Conservation (phyloP, 1,140 invertebrate species). For the Cyclina sinensis region DNA sequence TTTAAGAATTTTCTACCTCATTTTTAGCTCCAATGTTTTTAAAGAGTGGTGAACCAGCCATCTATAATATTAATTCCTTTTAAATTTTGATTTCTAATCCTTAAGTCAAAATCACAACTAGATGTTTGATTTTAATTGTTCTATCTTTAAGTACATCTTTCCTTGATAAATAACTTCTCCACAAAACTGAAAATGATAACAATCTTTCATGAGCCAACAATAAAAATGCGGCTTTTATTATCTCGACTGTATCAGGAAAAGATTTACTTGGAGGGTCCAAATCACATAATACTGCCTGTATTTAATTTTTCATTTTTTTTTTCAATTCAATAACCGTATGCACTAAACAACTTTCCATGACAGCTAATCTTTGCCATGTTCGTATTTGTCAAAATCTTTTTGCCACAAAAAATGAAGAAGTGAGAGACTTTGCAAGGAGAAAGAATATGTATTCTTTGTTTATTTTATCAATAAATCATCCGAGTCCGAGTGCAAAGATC, state of each 20-base stretch:
- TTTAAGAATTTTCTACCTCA: conserved; percentile 6
- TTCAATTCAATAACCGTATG: not conserved
- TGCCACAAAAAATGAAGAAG: not conserved
- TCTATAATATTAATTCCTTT: not conserved
- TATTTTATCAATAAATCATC: conserved; percentile 35
- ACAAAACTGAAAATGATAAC: not conserved
- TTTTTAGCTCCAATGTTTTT: not conserved
- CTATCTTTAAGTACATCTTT: not conserved
- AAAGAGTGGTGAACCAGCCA: not conserved
- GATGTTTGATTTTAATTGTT: not conserved
- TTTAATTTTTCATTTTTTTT: not conserved
- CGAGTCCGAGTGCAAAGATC: not conserved
- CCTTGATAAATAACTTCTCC: not conserved
- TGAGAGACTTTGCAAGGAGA: not conserved
- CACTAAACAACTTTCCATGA: conserved; percentile 30
- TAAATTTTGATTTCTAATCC: not conserved
- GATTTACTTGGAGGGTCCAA: not conserved
- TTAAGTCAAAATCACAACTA: not conserved
- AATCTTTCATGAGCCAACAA: not conserved
- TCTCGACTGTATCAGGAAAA: not conserved
- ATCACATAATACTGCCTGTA: not conserved
- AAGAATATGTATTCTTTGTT: not conserved
- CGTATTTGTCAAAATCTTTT: not conserved
- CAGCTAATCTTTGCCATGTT: not conserved
- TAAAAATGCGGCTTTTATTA: not conserved